Conservation (phyloP, 1,140 invertebrate species). For the Drusus annulatus region DNA sequence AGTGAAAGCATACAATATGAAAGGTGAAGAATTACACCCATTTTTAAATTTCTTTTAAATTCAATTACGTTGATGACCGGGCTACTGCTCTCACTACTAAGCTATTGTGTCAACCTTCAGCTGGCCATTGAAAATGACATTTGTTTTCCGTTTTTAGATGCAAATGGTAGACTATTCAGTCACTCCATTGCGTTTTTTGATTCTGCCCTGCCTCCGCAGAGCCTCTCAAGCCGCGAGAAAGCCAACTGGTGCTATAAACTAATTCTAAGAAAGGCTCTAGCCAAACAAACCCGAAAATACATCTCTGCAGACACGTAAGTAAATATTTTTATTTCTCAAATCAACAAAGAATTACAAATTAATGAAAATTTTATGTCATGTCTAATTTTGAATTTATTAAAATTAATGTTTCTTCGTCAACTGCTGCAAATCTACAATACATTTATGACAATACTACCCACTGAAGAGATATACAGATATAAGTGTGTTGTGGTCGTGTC, state of each 20-base stretch:
- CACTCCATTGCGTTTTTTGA: constrained; percentile 66
- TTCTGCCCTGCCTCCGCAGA: constrained; percentile 64
- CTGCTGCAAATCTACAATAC: neutral
- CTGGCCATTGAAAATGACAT: neutral
- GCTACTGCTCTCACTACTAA: too few relatives aligned
- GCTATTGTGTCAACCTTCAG: too few relatives aligned
- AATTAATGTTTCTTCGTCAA: too few relatives aligned
- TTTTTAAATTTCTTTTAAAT: too few relatives aligned
- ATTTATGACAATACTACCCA: neutral
- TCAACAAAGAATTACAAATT: too few relatives aligned
- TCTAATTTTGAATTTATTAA: too few relatives aligned
- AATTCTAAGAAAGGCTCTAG: constrained; percentile 61
- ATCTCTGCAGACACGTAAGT: neutral
- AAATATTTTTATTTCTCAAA: neutral
- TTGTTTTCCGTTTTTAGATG: constrained; percentile 49
- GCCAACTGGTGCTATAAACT: constrained; percentile 64
- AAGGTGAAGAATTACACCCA: neutral
- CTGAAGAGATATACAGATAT: too few relatives aligned
- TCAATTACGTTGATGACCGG: too few relatives aligned
- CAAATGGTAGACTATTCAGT: constrained; percentile 59
- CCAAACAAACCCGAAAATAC: constrained; percentile 4
- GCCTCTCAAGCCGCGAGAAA: constrained; percentile 62
- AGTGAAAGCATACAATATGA: constrained; percentile 62
- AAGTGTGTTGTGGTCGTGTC: too few relatives aligned
- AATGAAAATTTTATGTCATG: too few relatives aligned